A percentile compares a stretch with the other conserved stretches of the same genome.
phyloP scores from a whole-genome alignment of 2,797 vertebrate species.

The Tokudaia muenninki region DNA sequence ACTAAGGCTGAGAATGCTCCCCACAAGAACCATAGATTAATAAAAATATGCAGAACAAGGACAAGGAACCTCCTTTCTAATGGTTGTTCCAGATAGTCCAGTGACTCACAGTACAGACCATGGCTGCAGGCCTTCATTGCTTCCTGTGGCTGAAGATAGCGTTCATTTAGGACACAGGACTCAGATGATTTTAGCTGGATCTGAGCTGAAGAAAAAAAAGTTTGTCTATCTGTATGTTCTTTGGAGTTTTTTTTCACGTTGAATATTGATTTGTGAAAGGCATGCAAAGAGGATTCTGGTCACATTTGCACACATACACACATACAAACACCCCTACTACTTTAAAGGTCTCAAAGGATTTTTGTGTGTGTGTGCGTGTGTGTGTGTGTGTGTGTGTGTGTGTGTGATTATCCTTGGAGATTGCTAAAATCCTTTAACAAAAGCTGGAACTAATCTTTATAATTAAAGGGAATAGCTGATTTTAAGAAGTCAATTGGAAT shows the following conservation, averaged over 20 bases:
- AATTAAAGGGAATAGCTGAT: slow-evolving; percentile 68
- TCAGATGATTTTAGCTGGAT: background rate
- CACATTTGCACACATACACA: background rate
- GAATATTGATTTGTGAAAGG: slow-evolving; percentile 25
- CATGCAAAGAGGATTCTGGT: background rate
- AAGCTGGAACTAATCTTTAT: slow-evolving; percentile 66
- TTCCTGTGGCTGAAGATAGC: too few species aligned
- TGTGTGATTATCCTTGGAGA: slow-evolving; percentile 32
- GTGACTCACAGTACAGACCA: background rate
- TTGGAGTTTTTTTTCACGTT: background rate
- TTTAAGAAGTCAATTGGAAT: slow-evolving; percentile 61
- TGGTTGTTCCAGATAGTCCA: too few species aligned
- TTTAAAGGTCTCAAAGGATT: slow-evolving; percentile 41
- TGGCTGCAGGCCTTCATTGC: background rate
- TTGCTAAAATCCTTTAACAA: slow-evolving; percentile 49
- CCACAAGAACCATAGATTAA: background rate
- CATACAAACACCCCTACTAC: background rate
- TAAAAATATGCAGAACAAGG: background rate
- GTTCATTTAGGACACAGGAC: background rate
- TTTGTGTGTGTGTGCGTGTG: too few species aligned
- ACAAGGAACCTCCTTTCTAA: background rate
- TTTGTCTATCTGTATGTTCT: background rate
- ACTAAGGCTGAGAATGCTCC: background rate
- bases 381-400: too few species aligned
- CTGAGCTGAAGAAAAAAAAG: background rate